These are phyloP conservation scores for Calidris pugnax DNA, from an alignment of 2,113 vertebrate genomes.

Conservation along the genomic window DNA sequence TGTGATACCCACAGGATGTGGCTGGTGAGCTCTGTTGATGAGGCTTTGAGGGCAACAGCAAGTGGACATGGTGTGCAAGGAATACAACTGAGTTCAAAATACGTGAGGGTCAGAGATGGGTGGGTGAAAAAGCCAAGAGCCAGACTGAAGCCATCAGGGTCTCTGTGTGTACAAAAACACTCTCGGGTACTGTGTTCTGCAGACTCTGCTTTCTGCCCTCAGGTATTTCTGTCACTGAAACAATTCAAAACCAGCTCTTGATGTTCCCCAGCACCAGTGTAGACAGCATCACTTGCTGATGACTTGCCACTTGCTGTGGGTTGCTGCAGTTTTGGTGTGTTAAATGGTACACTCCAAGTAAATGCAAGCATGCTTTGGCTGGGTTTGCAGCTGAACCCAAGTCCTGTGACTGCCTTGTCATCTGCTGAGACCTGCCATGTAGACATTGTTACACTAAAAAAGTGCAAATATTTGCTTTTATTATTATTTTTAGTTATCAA, in stretches of 20 bases:
- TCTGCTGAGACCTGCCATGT: background rate
- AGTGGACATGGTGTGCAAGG: background rate
- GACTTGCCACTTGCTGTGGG: background rate
- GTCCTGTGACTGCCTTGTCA: background rate
- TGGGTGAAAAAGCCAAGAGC: background rate
- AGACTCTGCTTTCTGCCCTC: background rate
- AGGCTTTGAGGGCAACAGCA: background rate
- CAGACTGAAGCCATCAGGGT: background rate
- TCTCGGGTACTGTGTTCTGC: background rate
- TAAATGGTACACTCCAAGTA: background rate
- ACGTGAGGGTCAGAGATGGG: background rate
- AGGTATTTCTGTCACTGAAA: background rate
- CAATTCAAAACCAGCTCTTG: background rate
- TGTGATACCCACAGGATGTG: fast-evolving
- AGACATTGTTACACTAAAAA: background rate
- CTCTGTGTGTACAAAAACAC: background rate
- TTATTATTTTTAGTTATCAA: background rate
- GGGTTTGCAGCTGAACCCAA: background rate
- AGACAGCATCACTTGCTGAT: background rate
- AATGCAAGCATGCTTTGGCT: background rate
- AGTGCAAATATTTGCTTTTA: background rate
- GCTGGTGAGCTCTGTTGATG: background rate
- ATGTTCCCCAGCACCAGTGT: background rate
- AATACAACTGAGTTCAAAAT: background rate
- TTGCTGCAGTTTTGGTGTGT: background rate